A percentile compares a stretch with the other conserved stretches of the same genome.
Evolutionary conservation across 2,113 vertebrate species (phyloP).

Genomic region (Mugil cephalus): DNA sequence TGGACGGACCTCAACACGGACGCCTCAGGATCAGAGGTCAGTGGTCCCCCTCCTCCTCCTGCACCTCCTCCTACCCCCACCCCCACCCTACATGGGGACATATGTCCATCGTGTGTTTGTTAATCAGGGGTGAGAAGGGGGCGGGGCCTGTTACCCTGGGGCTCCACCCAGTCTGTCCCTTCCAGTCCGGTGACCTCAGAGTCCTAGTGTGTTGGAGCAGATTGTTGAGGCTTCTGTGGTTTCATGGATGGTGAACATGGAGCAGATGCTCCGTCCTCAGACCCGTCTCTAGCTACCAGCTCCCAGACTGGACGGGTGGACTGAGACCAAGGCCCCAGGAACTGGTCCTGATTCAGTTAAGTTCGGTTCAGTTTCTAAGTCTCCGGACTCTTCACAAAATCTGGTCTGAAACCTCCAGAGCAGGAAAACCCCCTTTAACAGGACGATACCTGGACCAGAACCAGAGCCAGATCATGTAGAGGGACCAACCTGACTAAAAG

Average conservation of each 20-base stretch:
- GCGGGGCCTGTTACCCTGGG: slow-evolving; percentile 65
- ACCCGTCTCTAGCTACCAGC: slow-evolving; percentile 71
- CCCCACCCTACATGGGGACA: no score
- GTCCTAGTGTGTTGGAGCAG: no score
- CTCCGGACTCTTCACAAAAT: no score
- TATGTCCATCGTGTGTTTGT: slow-evolving; percentile 79
- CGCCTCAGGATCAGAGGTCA: slow-evolving; percentile 53
- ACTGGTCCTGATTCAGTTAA: no score
- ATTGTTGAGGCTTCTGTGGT: slow-evolving; percentile 78
- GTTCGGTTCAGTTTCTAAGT: no score
- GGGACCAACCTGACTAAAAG: no score
- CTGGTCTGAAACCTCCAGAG: no score
- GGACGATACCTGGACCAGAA: no score
- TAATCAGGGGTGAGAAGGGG: slow-evolving; percentile 85
- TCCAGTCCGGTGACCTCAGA: slow-evolving; percentile 70
- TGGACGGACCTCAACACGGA: slow-evolving; percentile 77
- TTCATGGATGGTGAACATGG: slow-evolving; percentile 78
- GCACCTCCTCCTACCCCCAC: no score
- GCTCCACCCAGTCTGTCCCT: slow-evolving; percentile 67
- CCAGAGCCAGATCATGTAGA: no score
- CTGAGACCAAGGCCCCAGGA: slow-evolving; percentile 14
- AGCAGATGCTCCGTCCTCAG: slow-evolving; percentile 78
- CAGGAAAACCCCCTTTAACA: no score
- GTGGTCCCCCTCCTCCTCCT: background rate
- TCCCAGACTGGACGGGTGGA: background rate